Evolutionary conservation across 64 coral and sea anemone species (phyloP), one percentile per base, ranked within the genome.

Genomic region (Exaiptasia diaphana): DNA sequence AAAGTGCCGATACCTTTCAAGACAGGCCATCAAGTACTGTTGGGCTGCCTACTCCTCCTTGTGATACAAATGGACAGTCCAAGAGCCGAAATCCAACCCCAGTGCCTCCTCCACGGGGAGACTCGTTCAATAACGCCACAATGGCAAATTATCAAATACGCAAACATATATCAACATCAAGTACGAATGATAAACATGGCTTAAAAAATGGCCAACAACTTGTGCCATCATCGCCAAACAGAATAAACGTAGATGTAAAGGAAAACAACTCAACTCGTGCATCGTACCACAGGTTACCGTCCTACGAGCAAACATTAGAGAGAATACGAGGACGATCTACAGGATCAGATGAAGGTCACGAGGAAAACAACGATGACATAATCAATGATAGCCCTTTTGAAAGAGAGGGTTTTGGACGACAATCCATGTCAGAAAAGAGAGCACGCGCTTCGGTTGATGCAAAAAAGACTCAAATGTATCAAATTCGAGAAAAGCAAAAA

Each of bases 361-460:
- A 65, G 32, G 61, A 35, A 35, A 35, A 35, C 21, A 35, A 36
- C n/a, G 44, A 45, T 21, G 69, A 73, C 11, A 35, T 73, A 15
- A 35, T 40, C n/a, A 2, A 20, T 25, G 56, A 79, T 40, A 91
- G 81, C 18, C 85, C 89, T 24, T 99, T 99, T 74, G 74, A 84
- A 5, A 73, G 95, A 67, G 95, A 99, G 65, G 95, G 80, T 0
- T 79, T 89, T 14, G 95, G 95, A n/a, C 79, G 95, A 31, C 73
- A 89, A 40, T 99, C 95, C n/a, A 99, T 99, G 89, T 99, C 95
- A n/a, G 95, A 99, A 40, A 99, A 99, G 71, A 74, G 95, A 71
- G 86, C 77, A 0, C 52, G 91, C 21, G 91, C 91, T 0, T 41
- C 86, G 0, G 36, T 89, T 20, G 91, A 94, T 26, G 91, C 91